These are phyloP conservation scores for Eulemur coronatus DNA, from an alignment of 2,797 vertebrate species.

Conservation along the genomic window DNA sequence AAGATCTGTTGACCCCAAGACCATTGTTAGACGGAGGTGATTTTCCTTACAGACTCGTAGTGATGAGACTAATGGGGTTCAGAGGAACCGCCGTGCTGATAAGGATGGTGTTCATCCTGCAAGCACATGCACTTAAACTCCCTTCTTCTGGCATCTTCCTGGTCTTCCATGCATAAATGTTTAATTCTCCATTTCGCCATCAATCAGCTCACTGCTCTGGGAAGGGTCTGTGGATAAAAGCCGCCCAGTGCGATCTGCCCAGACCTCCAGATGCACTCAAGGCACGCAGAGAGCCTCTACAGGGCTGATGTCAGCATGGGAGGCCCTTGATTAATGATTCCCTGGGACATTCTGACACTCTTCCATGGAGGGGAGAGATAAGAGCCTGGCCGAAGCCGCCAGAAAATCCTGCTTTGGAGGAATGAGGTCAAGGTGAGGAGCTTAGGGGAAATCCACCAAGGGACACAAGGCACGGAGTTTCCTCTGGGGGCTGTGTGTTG, in stretches of 20 bases:
- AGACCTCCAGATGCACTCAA: constrained; percentile 74
- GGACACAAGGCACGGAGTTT: constrained; percentile 59
- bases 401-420: constrained; percentile 63
- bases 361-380: constrained; percentile 82
- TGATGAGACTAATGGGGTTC: background rate
- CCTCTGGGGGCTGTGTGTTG: constrained; percentile 72
- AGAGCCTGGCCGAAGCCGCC: constrained; percentile 73
- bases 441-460: constrained; percentile 69
- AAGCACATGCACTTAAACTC: constrained; percentile 30
- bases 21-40: background rate
- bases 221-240: constrained; percentile 76
- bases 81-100: background rate
- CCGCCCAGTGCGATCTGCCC: constrained; percentile 46
- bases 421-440: constrained; percentile 82
- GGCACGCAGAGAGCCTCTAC: constrained; percentile 68
- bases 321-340: constrained; percentile 83
- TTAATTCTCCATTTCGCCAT: constrained; percentile 81
- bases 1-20: background rate
- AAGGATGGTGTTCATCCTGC: background rate
- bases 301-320: constrained; percentile 78
- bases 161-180: constrained; percentile 81
- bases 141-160: constrained; percentile 66
- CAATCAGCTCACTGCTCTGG: constrained; percentile 71
- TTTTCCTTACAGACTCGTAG: background rate
- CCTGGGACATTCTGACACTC: constrained; percentile 84